Evolutionary conservation across 2,797 vertebrate genomes (phyloP), one percentile per base, ranked within the genome.

Genomic region (Myiothlypis chrysogaster): DNA sequence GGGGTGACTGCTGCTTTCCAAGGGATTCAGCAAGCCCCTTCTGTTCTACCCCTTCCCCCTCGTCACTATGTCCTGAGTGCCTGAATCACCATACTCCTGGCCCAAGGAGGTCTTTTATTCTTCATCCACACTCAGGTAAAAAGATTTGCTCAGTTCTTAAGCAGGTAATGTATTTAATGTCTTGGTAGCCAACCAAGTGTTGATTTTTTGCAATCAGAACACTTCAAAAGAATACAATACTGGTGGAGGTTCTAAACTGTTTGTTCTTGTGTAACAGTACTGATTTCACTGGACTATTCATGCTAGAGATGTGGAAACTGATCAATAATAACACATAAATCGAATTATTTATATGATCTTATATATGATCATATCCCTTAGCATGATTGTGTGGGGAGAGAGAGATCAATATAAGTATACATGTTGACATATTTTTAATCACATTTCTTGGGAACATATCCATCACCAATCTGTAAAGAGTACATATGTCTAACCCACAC

Each of bases 1-100:
- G 60, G 22, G 7, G 12, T 71, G 34, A 46, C 28, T 88, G 57
- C 64, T 1, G 12, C 35, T 70, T 87, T 56, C 57, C 3, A 1
- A 80, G 44, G 12, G 25, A 64, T 78, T 81, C 37, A 64, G 30
- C 24, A 68, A 56, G 12, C 37, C 13, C 32, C 21, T 70, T 78
- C 53, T 88, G 19, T 37, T 85, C 22, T 84, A 22, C 53, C 80
- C 61, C 32, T 81, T 81, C 32, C 27, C 21, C 34, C 12, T 70
- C 0, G 0, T 41, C 47, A 59, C 15, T 2, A 0, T 2, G 0
- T 24, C 44, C 35, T 30, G 17, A 30, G 22, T 81, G 14, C 49
- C 52, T 21, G 2, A 80, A 53, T 78, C 35, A 57, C 53, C 43
- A 32, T 4, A 9, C 30, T 53, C 60, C 57, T 78, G 49, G 20